Conservation (phyloP, 2,888 invertebrate species). For the Phyllotreta cruciferae region DNA sequence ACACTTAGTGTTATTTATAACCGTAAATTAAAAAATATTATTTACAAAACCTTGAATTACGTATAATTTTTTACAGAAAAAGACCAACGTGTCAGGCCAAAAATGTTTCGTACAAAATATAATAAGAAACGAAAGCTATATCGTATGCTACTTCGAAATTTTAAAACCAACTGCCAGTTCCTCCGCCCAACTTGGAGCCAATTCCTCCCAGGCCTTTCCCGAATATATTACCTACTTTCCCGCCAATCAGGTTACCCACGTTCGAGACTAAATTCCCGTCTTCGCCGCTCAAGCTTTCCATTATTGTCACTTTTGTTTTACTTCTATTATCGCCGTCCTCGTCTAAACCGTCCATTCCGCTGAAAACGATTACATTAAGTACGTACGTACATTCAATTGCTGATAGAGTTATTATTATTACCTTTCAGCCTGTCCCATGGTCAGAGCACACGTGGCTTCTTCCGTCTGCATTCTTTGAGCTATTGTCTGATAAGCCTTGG, state of each 20-base stretch:
- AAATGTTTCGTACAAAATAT: slow-evolving; percentile 33
- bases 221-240: slow-evolving; percentile 87
- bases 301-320: slow-evolving; percentile 67
- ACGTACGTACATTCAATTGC: neutral
- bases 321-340: slow-evolving; percentile 68
- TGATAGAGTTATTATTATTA: slow-evolving; percentile 55
- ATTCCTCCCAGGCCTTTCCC: slow-evolving; percentile 91
- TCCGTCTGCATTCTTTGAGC: slow-evolving; percentile 95
- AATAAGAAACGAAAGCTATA: slow-evolving; percentile 34
- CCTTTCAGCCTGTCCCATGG: slow-evolving; percentile 80
- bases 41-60: slow-evolving; percentile 35
- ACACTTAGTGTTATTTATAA: slow-evolving; percentile 33
- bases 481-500: slow-evolving; percentile 92
- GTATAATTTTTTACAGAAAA: slow-evolving; percentile 36
- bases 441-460: slow-evolving; percentile 90
- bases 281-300: slow-evolving; percentile 71
- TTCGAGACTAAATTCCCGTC: slow-evolving; percentile 78
- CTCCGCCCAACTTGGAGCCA: slow-evolving; percentile 86
- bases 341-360: slow-evolving; percentile 59
- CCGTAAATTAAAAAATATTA: slow-evolving; percentile 35
- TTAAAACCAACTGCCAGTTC: slow-evolving; percentile 86
- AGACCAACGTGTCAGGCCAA: slow-evolving; percentile 35
- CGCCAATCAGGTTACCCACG: slow-evolving; percentile 85
- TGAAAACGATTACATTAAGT: slow-evolving; percentile 35
- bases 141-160: slow-evolving; percentile 34